Evolutionary conservation across 2,113 vertebrate genomes (phyloP).

Genomic region (Toxostoma redivivum): DNA sequence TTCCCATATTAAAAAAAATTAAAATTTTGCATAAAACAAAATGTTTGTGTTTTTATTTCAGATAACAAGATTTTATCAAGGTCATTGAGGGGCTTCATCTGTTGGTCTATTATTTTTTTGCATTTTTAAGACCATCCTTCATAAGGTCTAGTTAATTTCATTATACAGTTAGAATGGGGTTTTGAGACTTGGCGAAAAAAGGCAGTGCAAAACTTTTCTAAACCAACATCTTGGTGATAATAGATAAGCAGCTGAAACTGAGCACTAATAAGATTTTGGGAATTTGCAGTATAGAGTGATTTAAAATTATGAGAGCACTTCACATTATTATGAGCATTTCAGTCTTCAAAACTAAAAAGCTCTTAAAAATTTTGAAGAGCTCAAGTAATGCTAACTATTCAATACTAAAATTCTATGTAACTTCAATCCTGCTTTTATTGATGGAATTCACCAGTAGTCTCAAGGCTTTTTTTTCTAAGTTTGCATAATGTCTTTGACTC

Average conservation of each 20-base stretch:
- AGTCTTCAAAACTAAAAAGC: constrained; percentile 2
- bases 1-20: not conserved
- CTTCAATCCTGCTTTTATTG: not conserved
- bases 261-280: not conserved
- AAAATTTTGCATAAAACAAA: not conserved
- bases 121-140: not conserved
- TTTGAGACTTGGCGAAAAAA: not conserved
- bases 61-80: not conserved
- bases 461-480: not conserved
- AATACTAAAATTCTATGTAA: not conserved
- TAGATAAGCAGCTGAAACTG: constrained; percentile 10
- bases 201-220: not conserved
- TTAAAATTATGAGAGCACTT: constrained; percentile 17
- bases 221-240: not conserved
- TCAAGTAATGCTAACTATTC: not conserved
- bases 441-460: not conserved
- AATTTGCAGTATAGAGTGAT: not conserved
- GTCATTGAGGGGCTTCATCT: not conserved
- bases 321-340: not conserved
- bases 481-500: not conserved
- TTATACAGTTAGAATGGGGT: not conserved
- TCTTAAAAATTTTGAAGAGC: constrained; percentile 7
- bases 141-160: not conserved
- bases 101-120: not conserved
- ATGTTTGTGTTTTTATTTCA: not conserved